These are phyloP conservation scores for Argyra leucocephala DNA, from an alignment of 2,888 invertebrate genomes.

Conservation along the genomic window DNA sequence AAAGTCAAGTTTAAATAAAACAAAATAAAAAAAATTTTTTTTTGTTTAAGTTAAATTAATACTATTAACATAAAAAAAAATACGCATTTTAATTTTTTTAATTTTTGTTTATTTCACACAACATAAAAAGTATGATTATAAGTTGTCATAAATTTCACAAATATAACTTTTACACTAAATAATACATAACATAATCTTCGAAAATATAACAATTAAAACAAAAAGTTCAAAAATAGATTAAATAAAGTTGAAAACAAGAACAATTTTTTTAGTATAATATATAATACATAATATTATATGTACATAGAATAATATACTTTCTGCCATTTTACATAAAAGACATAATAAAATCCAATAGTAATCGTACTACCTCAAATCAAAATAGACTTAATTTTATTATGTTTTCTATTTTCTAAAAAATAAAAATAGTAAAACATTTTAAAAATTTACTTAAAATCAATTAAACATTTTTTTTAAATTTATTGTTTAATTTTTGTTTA, in stretches of 20 bases:
- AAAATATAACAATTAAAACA: not conserved
- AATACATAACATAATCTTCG: not conserved
- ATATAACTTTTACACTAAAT: not conserved
- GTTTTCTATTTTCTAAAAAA: no score
- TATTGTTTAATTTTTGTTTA: no score
- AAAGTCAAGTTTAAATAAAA: not conserved
- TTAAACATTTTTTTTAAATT: no score
- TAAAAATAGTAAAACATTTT: no score
- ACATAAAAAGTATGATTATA: no score
- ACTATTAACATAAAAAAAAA: not conserved
- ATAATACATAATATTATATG: not conserved
- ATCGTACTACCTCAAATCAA: conserved; percentile 42
- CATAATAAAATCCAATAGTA: conserved; percentile 43
- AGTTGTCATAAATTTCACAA: no score
- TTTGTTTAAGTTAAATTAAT: not conserved
- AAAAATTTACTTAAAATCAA: no score
- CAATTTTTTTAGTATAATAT: not conserved
- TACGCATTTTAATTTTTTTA: not conserved
- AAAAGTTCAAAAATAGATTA: not conserved
- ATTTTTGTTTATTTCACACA: no score
- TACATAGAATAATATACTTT: conserved; percentile 7
- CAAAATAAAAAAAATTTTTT: not conserved
- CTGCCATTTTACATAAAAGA: conserved; percentile 25
- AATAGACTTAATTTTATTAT: conserved; percentile 33
- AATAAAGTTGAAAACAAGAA: not conserved